Evolutionary conservation across 2,888 invertebrate genomes (phyloP).

Genomic region (Dryobotodes eremita): DNA sequence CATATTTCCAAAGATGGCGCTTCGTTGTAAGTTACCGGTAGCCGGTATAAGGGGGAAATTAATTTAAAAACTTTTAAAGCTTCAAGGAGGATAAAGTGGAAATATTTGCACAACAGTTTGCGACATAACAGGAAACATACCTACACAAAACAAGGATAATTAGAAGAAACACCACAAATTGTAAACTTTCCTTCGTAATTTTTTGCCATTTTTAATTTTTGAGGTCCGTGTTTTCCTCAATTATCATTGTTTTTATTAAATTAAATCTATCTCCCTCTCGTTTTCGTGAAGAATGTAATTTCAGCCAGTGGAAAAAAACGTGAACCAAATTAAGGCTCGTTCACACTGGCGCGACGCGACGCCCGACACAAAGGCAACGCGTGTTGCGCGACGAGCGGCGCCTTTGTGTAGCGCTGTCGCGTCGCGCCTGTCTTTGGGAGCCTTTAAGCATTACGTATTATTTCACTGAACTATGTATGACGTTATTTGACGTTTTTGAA

Average conservation of each 20-base stretch:
- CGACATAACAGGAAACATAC: not conserved
- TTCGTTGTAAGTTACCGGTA: slow-evolving; percentile 9
- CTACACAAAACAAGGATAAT: slow-evolving; percentile 1
- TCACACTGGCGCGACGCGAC: too few relatives aligned
- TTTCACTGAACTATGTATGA: not conserved
- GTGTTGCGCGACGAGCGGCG: too few relatives aligned
- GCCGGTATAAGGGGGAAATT: not conserved
- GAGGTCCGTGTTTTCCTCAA: not conserved
- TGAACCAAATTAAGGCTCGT: not conserved
- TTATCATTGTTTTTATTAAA: slow-evolving; percentile 28
- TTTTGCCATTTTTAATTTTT: not conserved
- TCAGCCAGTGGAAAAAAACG: not conserved
- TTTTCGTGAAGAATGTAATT: slow-evolving; percentile 2
- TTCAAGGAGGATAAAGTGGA: slow-evolving; percentile 4
- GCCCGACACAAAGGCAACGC: too few relatives aligned
- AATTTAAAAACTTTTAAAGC: not conserved
- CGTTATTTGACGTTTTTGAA: not conserved
- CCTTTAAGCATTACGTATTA: not conserved
- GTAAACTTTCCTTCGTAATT: not conserved
- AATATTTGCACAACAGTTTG: slow-evolving; percentile 7
- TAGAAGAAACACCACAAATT: not conserved
- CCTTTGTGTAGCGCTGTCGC: too few relatives aligned
- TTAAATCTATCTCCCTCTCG: not conserved
- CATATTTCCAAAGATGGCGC: slow-evolving; percentile 4
- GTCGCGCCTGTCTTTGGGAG: too few relatives aligned